These are phyloP conservation scores for Manduca sexta DNA, from an alignment of 1,140 invertebrate genomes.

Conservation along the genomic window DNA sequence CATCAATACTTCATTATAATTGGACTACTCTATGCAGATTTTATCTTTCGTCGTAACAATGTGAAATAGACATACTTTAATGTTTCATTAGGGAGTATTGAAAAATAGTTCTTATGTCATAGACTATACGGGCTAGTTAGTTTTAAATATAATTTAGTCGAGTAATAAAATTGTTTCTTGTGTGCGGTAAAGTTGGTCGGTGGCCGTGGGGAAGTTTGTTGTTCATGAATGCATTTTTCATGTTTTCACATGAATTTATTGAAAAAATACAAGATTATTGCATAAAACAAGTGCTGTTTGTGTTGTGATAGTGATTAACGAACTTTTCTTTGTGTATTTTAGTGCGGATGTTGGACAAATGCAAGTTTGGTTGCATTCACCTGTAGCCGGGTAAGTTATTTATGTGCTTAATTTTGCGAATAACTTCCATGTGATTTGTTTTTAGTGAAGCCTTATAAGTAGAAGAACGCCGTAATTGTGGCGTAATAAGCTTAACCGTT, in stretches of 20 bases:
- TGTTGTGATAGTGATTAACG: conserved; percentile 15
- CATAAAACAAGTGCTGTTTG: conserved; percentile 14
- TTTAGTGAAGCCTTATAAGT: background rate
- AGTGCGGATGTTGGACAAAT: background rate
- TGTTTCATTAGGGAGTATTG: too few species aligned
- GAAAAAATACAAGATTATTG: conserved; percentile 7
- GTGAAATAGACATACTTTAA: too few species aligned
- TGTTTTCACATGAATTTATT: conserved; percentile 6
- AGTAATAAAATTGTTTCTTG: conserved; percentile 17
- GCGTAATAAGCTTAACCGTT: conserved; percentile 1
- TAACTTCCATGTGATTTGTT: background rate
- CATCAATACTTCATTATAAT: too few species aligned
- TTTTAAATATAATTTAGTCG: conserved; percentile 3
- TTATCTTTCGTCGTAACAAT: too few species aligned
- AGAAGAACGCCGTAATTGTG: background rate
- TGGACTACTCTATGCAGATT: too few species aligned
- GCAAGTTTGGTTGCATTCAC: conserved; percentile 19
- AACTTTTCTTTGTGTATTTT: conserved; percentile 1
- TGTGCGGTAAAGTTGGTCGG: conserved; percentile 28
- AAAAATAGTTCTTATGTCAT: conserved; percentile 8
- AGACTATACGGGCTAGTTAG: background rate
- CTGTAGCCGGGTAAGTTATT: conserved; percentile 53
- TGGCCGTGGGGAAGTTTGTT: conserved; percentile 14
- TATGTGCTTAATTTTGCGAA: conserved; percentile 21
- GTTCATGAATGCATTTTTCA: conserved; percentile 20